These are phyloP conservation scores for Alexandromys fortis DNA, from an alignment of 2,113 vertebrate genomes.

Conservation along the genomic window DNA sequence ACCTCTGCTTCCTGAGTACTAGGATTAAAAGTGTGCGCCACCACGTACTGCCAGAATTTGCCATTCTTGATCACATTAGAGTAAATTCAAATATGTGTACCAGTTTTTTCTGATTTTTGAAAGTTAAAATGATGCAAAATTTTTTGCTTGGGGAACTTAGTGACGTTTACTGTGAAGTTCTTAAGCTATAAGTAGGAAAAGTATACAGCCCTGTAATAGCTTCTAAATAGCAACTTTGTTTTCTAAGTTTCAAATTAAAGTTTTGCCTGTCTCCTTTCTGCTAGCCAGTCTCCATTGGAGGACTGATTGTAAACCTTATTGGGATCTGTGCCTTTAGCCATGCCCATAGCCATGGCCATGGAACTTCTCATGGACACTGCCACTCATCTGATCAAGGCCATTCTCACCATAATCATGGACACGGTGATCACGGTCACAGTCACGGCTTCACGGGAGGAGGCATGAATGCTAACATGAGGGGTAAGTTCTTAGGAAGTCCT, in stretches of 20 bases:
- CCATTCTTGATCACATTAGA: conserved; percentile 49
- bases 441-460: conserved; percentile 88
- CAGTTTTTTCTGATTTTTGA: conserved; percentile 27
- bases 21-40: background rate
- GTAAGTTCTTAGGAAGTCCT: conserved; percentile 81
- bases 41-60: background rate
- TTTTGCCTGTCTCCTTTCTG: conserved; percentile 68
- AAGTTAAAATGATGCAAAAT: conserved; percentile 49
- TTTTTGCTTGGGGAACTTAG: background rate
- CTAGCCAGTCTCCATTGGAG: conserved; percentile 97
- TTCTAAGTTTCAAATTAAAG: conserved; percentile 56
- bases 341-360: conserved; percentile 92
- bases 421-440: conserved; percentile 88
- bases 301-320: conserved; percentile 96
- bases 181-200: conserved; percentile 25
- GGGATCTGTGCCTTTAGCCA: conserved; percentile 99
- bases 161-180: conserved; percentile 45
- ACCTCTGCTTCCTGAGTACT: background rate
- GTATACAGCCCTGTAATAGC: background rate
- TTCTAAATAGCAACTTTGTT: conserved; percentile 2
- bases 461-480: conserved; percentile 99
- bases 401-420: conserved; percentile 90
- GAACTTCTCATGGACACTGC: conserved; percentile 88
- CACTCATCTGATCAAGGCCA: conserved; percentile 91
- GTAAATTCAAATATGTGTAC: background rate